Evolutionary conservation across 2,888 invertebrate genomes (phyloP).

Genomic region (Danaus chrysippus): DNA sequence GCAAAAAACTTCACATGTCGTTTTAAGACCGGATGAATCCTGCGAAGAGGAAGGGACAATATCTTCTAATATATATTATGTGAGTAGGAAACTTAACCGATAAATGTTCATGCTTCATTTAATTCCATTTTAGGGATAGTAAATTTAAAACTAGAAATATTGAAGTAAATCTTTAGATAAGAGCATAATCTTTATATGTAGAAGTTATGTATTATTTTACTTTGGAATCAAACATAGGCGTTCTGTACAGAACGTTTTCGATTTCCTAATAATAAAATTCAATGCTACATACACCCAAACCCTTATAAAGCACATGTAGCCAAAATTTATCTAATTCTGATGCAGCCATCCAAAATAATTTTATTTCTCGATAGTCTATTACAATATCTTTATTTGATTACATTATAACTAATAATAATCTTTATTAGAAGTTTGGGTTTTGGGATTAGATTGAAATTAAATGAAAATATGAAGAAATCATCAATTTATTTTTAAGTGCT

Average conservation of each 20-base stretch:
- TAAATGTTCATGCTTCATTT: not conserved
- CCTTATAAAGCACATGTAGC: constrained; percentile 2
- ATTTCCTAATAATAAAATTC: constrained; percentile 3
- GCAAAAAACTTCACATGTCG: not conserved
- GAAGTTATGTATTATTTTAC: not conserved
- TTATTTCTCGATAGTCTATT: not conserved
- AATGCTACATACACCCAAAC: not conserved
- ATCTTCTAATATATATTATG: not conserved
- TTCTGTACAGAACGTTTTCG: not conserved
- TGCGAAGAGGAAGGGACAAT: not conserved
- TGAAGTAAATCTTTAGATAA: too few relatives aligned
- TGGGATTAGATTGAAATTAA: too few relatives aligned
- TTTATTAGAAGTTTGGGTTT: too few relatives aligned
- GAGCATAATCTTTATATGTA: too few relatives aligned
- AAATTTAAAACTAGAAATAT: too few relatives aligned
- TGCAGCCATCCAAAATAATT: constrained; percentile 2
- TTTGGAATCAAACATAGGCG: not conserved
- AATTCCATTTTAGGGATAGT: too few relatives aligned
- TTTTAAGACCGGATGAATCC: constrained; percentile 1
- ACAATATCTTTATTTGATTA: not conserved
- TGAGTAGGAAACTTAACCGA: not conserved
- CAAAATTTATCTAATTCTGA: not conserved
- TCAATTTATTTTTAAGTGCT: too few relatives aligned
- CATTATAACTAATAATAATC: too few relatives aligned
- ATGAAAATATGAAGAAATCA: too few relatives aligned